Percentiles rank a stretch among this genome's conserved stretches.
Evolutionary conservation across 1,140 invertebrate genomes (phyloP).

Genomic region (Matsumurasca onukii): DNA sequence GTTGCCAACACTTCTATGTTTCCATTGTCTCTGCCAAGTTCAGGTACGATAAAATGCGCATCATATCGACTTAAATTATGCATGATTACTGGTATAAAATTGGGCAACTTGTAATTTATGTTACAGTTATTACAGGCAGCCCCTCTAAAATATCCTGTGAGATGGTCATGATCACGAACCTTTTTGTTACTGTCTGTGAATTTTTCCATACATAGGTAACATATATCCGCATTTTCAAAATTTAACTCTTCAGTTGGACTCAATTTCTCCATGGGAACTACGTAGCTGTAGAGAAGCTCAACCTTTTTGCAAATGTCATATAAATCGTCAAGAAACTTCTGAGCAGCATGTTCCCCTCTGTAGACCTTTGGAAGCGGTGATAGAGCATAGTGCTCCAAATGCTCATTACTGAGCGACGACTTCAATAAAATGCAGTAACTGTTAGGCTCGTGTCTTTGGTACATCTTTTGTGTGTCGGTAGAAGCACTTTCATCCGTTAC

Average conservation of each 20-base stretch:
- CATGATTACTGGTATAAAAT: conserved; percentile 34
- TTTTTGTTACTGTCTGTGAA: conserved; percentile 29
- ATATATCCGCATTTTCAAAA: background rate
- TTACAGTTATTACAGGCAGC: conserved; percentile 34
- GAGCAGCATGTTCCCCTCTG: background rate
- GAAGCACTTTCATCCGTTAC: too few relatives aligned
- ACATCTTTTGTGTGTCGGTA: background rate
- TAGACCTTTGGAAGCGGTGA: background rate
- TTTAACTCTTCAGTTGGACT: background rate
- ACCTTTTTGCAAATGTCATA: background rate
- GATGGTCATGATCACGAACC: conserved; percentile 34
- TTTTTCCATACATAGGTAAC: background rate
- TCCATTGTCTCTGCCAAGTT: conserved; percentile 14
- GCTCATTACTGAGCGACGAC: background rate
- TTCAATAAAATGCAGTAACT: background rate
- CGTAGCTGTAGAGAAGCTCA: background rate
- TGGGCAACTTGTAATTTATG: conserved; percentile 24
- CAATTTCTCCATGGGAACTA: background rate
- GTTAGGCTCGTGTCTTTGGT: background rate
- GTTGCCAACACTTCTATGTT: background rate
- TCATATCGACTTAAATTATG: conserved; percentile 37
- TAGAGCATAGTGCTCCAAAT: background rate
- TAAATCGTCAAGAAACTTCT: background rate
- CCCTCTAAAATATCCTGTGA: conserved; percentile 33
- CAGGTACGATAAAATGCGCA: conserved; percentile 29